A percentile compares a stretch with the other conserved stretches of the same genome.
These are phyloP conservation scores for Heteronetta atricapilla DNA, from an alignment of 2,113 vertebrate species.

Conservation along the genomic window DNA sequence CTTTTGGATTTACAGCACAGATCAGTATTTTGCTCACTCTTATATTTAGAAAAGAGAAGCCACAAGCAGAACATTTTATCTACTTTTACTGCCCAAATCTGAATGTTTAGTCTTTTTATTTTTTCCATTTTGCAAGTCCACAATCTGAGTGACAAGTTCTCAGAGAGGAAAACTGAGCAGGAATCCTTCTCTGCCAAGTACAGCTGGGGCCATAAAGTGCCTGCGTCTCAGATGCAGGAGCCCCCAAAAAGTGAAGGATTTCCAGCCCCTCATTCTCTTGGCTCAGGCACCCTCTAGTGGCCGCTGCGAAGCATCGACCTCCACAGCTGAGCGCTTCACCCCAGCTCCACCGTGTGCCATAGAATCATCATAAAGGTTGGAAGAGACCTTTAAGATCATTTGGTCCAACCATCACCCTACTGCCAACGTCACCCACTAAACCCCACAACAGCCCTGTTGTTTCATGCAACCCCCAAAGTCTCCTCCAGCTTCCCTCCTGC, in stretches of 20 bases:
- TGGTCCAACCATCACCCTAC: too few relatives aligned
- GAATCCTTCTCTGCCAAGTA: not conserved
- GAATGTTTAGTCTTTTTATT: not conserved
- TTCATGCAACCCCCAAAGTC: not conserved
- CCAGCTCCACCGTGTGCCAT: accelerated
- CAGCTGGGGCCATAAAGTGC: not conserved
- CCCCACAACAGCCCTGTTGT: not conserved
- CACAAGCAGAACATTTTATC: not conserved
- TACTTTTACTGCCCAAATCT: not conserved
- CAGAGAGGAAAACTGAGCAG: not conserved
- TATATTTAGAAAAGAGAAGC: not conserved
- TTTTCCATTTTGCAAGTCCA: not conserved
- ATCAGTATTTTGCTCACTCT: not conserved
- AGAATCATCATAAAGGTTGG: too few relatives aligned
- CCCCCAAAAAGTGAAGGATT: not conserved
- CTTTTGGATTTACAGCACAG: not conserved
- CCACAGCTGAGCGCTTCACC: not conserved
- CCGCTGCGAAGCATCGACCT: not conserved
- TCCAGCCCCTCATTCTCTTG: not conserved
- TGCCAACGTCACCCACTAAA: too few relatives aligned
- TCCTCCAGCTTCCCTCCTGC: accelerated
- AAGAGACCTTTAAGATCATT: too few relatives aligned
- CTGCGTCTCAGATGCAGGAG: not conserved
- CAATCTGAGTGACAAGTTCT: not conserved
- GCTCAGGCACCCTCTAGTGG: slow-evolving; percentile 60